These are phyloP conservation scores for Mixornis gularis DNA, from an alignment of 2,113 vertebrate species.

Conservation along the genomic window DNA sequence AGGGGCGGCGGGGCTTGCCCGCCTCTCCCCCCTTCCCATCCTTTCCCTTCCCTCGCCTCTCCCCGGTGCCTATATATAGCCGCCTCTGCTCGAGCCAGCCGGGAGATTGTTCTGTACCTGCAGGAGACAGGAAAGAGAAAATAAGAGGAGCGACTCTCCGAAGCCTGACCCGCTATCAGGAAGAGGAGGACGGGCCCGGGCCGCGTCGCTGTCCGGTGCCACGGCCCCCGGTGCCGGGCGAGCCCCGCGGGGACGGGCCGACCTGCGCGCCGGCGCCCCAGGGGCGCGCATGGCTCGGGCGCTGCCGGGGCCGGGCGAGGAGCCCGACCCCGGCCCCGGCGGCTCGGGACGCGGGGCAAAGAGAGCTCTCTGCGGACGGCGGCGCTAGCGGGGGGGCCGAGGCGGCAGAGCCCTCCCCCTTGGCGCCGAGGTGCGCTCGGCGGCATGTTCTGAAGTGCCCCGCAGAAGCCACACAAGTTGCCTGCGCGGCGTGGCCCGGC, in stretches of 20 bases:
- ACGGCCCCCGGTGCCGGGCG: background rate
- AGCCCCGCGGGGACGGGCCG: background rate
- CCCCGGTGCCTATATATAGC: constrained; percentile 50
- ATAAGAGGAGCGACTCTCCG: background rate
- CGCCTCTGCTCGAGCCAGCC: background rate
- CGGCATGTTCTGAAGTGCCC: constrained; percentile 24
- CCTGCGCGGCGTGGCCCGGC: background rate
- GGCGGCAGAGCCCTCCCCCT: background rate
- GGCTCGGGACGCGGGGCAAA: background rate
- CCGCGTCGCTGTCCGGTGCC: background rate
- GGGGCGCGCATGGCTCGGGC: background rate
- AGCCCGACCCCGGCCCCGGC: background rate
- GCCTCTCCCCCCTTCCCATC: constrained; percentile 18
- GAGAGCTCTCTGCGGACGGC: background rate
- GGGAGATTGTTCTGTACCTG: constrained; percentile 26
- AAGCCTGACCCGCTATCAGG: background rate
- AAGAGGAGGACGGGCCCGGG: background rate
- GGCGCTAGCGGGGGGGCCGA: background rate
- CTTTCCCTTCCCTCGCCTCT: background rate
- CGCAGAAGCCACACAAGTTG: background rate
- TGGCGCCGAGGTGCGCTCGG: background rate
- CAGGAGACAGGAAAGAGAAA: background rate
- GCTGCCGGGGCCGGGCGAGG: background rate
- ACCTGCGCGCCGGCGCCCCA: background rate
- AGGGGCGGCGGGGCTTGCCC: constrained; percentile 35